Evolutionary conservation across 1,140 invertebrate species (phyloP).

Genomic region (Elysia chlorotica): DNA sequence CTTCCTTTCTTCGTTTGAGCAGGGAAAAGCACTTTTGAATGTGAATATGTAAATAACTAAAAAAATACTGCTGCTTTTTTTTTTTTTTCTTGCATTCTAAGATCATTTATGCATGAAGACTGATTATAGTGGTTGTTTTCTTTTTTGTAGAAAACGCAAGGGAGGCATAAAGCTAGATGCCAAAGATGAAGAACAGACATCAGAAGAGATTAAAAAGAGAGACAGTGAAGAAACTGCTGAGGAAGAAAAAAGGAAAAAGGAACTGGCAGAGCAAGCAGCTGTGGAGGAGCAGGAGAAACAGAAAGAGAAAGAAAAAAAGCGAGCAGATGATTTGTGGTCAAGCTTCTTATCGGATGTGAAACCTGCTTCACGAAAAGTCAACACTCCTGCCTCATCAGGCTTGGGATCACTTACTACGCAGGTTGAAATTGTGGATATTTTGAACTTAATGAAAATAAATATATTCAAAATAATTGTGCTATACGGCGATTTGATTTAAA

Average conservation of each 20-base stretch:
- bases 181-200: neutral
- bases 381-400: no score
- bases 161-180: constrained; percentile 47
- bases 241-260: constrained; percentile 30
- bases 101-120: no score
- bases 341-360: constrained; percentile 56
- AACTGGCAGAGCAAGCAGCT: constrained; percentile 36
- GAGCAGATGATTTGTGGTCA: constrained; percentile 54
- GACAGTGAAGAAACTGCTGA: constrained; percentile 25
- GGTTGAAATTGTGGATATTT: no score
- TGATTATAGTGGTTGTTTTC: neutral
- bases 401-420: constrained; percentile 16
- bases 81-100: no score
- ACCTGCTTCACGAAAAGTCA: constrained; percentile 31
- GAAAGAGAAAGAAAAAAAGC: constrained; percentile 49
- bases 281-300: constrained; percentile 38
- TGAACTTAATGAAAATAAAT: no score
- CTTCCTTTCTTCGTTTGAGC: neutral
- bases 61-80: no score
- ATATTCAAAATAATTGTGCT: no score
- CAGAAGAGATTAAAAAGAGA: constrained; percentile 22
- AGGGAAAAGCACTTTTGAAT: no score
- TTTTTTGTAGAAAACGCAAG: constrained; percentile 40
- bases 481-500: no score
- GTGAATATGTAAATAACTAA: no score